Evolutionary conservation across 1,140 invertebrate species (phyloP).

Genomic region (Augochlora pura): DNA sequence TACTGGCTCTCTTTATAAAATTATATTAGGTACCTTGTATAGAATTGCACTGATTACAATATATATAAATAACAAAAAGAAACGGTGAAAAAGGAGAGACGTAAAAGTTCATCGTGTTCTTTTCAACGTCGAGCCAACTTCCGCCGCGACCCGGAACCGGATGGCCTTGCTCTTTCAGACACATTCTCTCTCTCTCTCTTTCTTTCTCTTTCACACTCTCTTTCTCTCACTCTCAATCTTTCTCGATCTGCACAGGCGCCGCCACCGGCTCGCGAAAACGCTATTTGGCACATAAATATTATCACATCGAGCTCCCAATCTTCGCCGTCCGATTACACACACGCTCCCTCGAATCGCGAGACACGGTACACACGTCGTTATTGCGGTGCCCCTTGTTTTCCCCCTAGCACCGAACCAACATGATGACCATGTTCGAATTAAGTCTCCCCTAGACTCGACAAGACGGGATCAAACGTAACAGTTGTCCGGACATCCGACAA

Average conservation of each 20-base stretch:
- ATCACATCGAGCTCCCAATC: constrained; percentile 74
- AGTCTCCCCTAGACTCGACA: constrained; percentile 12
- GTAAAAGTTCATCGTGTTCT: constrained; percentile 56
- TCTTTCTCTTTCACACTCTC: too few species aligned
- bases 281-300: constrained; percentile 78
- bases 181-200: too few species aligned
- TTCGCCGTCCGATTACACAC: constrained; percentile 41
- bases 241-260: constrained; percentile 10
- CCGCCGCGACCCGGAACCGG: constrained; percentile 64
- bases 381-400: background rate
- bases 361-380: constrained; percentile 2
- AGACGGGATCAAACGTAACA: constrained; percentile 32
- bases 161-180: constrained; percentile 4
- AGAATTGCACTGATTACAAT: constrained; percentile 78
- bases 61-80: constrained; percentile 59
- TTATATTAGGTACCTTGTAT: constrained; percentile 78
- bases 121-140: constrained; percentile 66
- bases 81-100: constrained; percentile 57
- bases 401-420: constrained; percentile 7
- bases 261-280: constrained; percentile 66
- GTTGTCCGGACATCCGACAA: constrained; percentile 7
- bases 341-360: constrained; percentile 18
- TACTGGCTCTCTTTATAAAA: constrained; percentile 78
- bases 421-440: background rate
- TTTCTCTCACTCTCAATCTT: background rate